These are phyloP conservation scores for Oreortyx pictus DNA, from an alignment of 2,797 vertebrate species.

Conservation along the genomic window DNA sequence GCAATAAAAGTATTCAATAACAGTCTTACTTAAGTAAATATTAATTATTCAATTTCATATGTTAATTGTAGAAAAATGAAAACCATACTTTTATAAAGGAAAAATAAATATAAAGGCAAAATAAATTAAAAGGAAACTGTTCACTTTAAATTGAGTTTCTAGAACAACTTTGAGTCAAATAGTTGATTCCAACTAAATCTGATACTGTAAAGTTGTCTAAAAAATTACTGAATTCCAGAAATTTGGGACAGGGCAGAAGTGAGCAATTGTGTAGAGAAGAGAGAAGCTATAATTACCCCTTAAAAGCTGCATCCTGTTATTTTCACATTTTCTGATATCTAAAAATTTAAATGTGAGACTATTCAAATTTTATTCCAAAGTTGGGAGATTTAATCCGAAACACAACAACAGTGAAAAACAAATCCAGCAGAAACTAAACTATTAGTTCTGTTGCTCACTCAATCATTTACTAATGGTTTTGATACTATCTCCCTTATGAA, in stretches of 20 bases:
- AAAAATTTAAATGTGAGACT: not conserved
- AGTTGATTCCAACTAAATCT: not conserved
- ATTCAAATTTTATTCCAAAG: no score
- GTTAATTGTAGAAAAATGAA: not conserved
- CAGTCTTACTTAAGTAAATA: not conserved
- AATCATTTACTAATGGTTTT: not conserved
- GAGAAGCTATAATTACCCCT: not conserved
- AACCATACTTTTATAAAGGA: not conserved
- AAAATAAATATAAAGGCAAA: not conserved
- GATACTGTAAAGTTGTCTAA: not conserved
- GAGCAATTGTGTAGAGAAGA: not conserved
- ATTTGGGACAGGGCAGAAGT: fast-evolving
- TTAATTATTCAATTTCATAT: not conserved
- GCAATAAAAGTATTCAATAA: not conserved
- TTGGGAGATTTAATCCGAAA: not conserved
- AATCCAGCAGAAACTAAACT: not conserved
- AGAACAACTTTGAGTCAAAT: not conserved
- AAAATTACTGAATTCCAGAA: not conserved
- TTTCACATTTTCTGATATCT: not conserved
- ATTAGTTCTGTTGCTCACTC: not conserved
- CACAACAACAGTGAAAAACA: not conserved
- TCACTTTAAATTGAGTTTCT: not conserved
- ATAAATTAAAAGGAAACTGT: slow-evolving; percentile 25
- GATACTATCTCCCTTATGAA: not conserved
- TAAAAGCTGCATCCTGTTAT: not conserved